phyloP scores from a whole-genome alignment of 1,140 invertebrate species.

The Acarapis woodi region DNA sequence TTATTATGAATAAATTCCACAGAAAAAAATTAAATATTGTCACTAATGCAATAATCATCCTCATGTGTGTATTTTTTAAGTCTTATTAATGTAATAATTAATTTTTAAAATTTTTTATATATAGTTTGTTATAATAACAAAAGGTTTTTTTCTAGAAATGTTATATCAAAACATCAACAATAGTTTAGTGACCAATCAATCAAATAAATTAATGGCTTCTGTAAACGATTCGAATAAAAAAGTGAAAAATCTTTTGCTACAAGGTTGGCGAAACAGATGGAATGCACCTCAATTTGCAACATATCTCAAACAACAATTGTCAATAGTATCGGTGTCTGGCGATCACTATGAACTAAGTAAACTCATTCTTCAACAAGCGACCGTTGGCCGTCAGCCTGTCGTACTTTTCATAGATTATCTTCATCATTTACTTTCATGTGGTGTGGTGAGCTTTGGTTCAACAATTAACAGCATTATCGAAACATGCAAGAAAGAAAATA shows the following conservation, averaged over 20 bases:
- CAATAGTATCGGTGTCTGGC: slow-evolving; percentile 37
- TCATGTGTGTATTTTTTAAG: no score
- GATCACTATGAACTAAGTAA: slow-evolving; percentile 72
- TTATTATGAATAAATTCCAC: no score
- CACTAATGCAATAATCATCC: no score
- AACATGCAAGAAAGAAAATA: slow-evolving; percentile 58
- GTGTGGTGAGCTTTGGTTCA: slow-evolving; percentile 55
- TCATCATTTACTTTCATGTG: slow-evolving; percentile 60
- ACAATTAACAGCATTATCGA: slow-evolving; percentile 58
- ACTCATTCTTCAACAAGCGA: slow-evolving; percentile 65
- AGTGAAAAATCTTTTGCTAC: slow-evolving; percentile 44
- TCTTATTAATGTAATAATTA: no score
- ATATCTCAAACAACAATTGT: slow-evolving; percentile 43
- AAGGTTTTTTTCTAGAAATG: no score
- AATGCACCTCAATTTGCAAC: slow-evolving; percentile 80
- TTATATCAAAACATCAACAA: no score
- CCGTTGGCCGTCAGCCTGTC: slow-evolving; percentile 69
- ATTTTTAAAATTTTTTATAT: no score
- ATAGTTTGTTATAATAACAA: no score
- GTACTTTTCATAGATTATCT: slow-evolving; percentile 63
- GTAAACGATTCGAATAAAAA: no score
- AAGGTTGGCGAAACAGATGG: slow-evolving; percentile 79
- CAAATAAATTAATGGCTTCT: no score
- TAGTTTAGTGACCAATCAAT: no score
- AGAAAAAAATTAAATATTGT: no score